Conservation (phyloP, 2,888 invertebrate species). For the Nemurella pictetii region DNA sequence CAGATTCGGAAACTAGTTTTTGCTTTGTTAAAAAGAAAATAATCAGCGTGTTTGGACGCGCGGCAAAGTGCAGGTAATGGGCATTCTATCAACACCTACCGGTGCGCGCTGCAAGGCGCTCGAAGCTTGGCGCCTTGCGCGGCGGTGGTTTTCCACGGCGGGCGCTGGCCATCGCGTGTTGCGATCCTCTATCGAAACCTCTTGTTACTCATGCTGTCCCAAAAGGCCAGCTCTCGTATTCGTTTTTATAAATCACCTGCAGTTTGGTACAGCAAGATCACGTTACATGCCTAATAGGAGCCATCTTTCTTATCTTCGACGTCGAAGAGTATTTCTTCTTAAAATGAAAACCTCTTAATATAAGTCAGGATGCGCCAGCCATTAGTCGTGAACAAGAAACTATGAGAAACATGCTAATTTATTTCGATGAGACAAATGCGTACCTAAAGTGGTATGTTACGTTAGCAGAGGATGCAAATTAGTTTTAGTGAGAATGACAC, state of each 20-base stretch:
- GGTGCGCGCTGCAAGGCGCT: neutral
- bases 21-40: slow-evolving; percentile 14
- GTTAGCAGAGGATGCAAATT: slow-evolving; percentile 11
- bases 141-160: neutral
- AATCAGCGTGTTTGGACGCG: neutral
- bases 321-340: neutral
- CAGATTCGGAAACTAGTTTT: slow-evolving; percentile 30
- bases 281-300: slow-evolving; percentile 4
- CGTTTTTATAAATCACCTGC: slow-evolving; percentile 1
- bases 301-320: slow-evolving; percentile 19
- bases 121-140: neutral
- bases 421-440: slow-evolving; percentile 15
- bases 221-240: neutral
- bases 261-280: neutral
- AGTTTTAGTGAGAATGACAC: neutral
- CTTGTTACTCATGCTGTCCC: neutral
- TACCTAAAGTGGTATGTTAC: slow-evolving; percentile 21
- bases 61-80: neutral
- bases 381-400: slow-evolving; percentile 2
- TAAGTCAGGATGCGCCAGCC: neutral
- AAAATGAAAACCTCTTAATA: slow-evolving; percentile 22
- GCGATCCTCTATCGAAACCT: neutral
- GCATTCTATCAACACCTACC: slow-evolving; percentile 5
- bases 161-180: neutral
- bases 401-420: slow-evolving; percentile 11